A percentile compares a stretch with the other conserved stretches of the same genome.
Evolutionary conservation across 2,113 vertebrate species (phyloP).

Genomic region (Carassius carassius): DNA sequence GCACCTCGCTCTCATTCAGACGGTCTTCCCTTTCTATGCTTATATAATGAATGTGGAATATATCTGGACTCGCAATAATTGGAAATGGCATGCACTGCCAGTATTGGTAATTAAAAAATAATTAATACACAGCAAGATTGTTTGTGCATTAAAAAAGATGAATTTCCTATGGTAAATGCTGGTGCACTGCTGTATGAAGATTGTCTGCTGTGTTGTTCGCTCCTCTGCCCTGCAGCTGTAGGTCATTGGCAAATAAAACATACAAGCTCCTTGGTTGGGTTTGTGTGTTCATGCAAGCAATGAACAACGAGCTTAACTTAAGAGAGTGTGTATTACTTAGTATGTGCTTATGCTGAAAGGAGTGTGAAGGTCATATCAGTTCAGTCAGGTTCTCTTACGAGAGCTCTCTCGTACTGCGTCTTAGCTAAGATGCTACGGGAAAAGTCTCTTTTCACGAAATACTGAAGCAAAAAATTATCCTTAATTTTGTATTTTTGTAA

Average conservation of each 20-base stretch:
- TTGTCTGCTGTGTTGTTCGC: conserved; percentile 1
- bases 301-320: too few species aligned
- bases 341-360: not conserved
- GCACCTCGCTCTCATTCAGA: not conserved
- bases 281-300: not conserved
- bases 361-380: conserved; percentile 1
- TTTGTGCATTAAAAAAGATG: not conserved
- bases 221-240: conserved; percentile 60
- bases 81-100: conserved; percentile 2
- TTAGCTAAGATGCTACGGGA: too few species aligned
- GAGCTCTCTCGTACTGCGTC: too few species aligned
- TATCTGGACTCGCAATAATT: not conserved
- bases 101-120: not conserved
- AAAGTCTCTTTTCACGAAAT: too few species aligned
- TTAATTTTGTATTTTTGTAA: too few species aligned
- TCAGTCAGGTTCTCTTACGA: not conserved
- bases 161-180: not conserved
- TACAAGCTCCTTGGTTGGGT: not conserved
- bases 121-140: not conserved
- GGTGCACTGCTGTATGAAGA: not conserved
- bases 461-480: too few species aligned
- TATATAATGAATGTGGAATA: not conserved
- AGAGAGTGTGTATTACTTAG: not conserved
- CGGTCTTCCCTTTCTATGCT: not conserved
- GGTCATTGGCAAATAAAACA: conserved; percentile 60